phyloP scores from a whole-genome alignment of 1,140 invertebrate genomes.

The Bombus polaris region DNA sequence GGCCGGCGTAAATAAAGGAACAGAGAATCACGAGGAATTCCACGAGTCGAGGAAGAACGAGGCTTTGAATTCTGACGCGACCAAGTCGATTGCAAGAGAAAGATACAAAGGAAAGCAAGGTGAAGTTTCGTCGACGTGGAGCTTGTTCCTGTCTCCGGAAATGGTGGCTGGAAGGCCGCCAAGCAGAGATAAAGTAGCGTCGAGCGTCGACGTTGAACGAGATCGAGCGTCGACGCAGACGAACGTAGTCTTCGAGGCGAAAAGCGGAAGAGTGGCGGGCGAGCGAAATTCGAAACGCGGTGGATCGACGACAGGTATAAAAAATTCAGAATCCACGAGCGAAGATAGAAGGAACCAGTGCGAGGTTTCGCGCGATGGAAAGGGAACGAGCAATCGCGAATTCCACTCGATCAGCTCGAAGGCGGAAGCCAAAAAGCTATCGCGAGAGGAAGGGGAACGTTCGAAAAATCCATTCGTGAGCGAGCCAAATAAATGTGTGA shows the following conservation, averaged over 20 bases:
- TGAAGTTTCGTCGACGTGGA: background rate
- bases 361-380: background rate
- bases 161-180: background rate
- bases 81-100: too few species aligned
- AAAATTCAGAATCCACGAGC: background rate
- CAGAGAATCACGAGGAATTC: too few species aligned
- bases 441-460: background rate
- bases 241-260: too few species aligned
- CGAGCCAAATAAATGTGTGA: background rate
- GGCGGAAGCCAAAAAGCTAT: background rate
- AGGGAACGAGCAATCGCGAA: conserved; percentile 8
- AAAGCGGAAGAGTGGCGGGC: background rate
- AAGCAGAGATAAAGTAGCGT: background rate
- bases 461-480: background rate
- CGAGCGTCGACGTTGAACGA: background rate
- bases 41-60: background rate
- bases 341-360: background rate
- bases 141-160: background rate
- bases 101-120: background rate
- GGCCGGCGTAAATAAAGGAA: background rate
- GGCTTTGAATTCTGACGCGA: background rate
- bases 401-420: conserved; percentile 15
- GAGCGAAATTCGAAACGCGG: background rate
- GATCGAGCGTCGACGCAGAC: background rate
- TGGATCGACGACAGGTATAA: background rate